phyloP scores from a whole-genome alignment of 2,888 invertebrate genomes.

The Eurois occulta region DNA sequence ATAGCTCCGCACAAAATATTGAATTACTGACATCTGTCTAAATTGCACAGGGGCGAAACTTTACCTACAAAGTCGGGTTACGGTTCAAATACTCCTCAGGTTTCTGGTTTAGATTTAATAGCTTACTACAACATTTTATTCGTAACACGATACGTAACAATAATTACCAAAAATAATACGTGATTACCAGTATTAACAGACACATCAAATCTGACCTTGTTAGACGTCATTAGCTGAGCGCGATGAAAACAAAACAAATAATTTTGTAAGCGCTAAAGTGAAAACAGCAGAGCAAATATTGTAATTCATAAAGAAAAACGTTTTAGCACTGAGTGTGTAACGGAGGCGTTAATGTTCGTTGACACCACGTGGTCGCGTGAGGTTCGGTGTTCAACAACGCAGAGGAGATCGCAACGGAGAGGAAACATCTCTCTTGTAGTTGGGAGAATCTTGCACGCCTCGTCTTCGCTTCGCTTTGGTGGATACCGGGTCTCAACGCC shows the following conservation, averaged over 20 bases:
- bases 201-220: slow-evolving; percentile 67
- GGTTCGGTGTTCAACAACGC: not conserved
- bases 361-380: slow-evolving; percentile 90
- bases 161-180: not conserved
- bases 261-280: slow-evolving; percentile 9
- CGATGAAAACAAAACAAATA: slow-evolving; percentile 61
- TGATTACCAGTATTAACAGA: not conserved
- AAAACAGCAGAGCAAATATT: not conserved
- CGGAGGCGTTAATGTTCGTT: not conserved
- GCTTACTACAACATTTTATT: not conserved
- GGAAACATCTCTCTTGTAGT: not conserved
- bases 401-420: not conserved
- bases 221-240: slow-evolving; percentile 65
- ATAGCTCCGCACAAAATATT: not conserved
- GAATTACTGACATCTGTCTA: not conserved
- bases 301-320: not conserved
- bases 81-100: not conserved
- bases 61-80: not conserved
- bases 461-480: not conserved
- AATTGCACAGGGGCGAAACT: not conserved
- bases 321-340: not conserved
- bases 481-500: no score
- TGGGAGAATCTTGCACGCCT: not conserved
- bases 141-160: not conserved
- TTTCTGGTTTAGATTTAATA: not conserved